These are phyloP conservation scores for Drosophila setosimentum DNA, from an alignment of 2,888 invertebrate species.

Conservation along the genomic window DNA sequence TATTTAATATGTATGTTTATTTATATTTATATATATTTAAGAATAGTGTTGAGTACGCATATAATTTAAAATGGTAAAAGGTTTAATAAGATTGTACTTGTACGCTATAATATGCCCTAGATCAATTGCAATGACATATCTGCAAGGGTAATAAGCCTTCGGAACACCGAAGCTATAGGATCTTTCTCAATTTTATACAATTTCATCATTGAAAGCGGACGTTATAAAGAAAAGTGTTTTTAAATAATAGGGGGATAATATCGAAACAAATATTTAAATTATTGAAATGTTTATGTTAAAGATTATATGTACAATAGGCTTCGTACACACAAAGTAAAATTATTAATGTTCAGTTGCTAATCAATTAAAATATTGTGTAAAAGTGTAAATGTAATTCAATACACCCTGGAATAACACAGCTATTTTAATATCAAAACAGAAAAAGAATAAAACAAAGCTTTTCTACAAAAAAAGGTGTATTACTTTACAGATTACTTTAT, in stretches of 20 bases:
- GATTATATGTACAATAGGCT: slow-evolving; percentile 31
- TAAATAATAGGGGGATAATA: neutral
- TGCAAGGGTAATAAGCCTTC: slow-evolving; percentile 13
- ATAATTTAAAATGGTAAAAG: neutral
- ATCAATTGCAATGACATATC: slow-evolving; percentile 1
- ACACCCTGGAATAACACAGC: slow-evolving; percentile 52
- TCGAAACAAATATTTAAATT: neutral
- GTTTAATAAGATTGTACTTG: neutral
- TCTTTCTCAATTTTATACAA: neutral
- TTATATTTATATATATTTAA: neutral
- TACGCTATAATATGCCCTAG: neutral
- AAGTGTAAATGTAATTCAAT: slow-evolving; percentile 29
- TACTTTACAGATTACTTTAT: slow-evolving; percentile 13
- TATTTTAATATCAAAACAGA: slow-evolving; percentile 3
- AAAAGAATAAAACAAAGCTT: slow-evolving; percentile 9
- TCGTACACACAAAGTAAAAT: slow-evolving; percentile 27
- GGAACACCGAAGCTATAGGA: neutral
- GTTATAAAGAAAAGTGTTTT: neutral
- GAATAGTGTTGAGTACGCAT: neutral
- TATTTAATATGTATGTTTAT: neutral
- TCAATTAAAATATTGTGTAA: slow-evolving; percentile 24
- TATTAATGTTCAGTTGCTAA: slow-evolving; percentile 25
- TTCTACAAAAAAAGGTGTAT: slow-evolving; percentile 8
- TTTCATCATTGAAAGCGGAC: slow-evolving; percentile 3
- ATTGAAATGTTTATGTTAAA: slow-evolving; percentile 10